Base-by-base conservation (phyloP, 2,797 vertebrate genomes). In the Poecilia picta region DNA sequence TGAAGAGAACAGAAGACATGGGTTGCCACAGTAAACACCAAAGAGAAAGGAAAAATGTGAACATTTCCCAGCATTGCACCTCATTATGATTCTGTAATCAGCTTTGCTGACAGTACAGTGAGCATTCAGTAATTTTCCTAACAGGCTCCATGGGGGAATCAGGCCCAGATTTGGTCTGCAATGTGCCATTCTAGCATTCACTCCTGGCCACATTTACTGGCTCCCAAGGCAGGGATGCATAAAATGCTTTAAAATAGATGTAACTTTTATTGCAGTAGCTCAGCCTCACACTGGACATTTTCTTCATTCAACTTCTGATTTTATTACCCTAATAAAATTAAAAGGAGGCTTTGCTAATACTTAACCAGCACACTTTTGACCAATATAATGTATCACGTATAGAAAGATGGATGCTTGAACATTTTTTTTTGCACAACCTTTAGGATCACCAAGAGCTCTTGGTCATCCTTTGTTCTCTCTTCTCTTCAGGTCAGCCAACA, bases 81-180 rank as follows among this genome's bases (percentile, higher is more conserved):
- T 43, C 43, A 33, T 0, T 20, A 8, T 43, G 8, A 28, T 5
- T 15, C 41, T 73, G 72, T 39, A 28, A 36, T 72, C 51, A 18
- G 20, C 39, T 16, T 53, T 28, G n/a, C 13, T 77, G 33, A n/a
- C 36, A 55, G 20, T 7, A 23, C 20, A 64, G 31, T 45, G 31
- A 71, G 13, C 49, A 43, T 80, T 25, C 15, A 64, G 47, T 70
- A 18, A 15, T 1, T 73, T 2, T 53, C 33, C 3, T 72, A 66
- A 25, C 7, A 1, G 43, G n/a, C 47, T 39, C 46, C 0, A 39
- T 2, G 41, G 28, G 28, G 16, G 55, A 72, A 68, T 75, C 5
- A 2, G 43, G 13, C 12, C n/a, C 39, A 46, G 55, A 72, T 81
- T 57, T 45, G 74, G 70, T 81, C 76, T 66, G 53, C 45, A 36